Percentiles rank a stretch among this genome's conserved stretches.
These are phyloP conservation scores for Huso huso DNA, from an alignment of 2,797 vertebrate species.

Conservation along the genomic window DNA sequence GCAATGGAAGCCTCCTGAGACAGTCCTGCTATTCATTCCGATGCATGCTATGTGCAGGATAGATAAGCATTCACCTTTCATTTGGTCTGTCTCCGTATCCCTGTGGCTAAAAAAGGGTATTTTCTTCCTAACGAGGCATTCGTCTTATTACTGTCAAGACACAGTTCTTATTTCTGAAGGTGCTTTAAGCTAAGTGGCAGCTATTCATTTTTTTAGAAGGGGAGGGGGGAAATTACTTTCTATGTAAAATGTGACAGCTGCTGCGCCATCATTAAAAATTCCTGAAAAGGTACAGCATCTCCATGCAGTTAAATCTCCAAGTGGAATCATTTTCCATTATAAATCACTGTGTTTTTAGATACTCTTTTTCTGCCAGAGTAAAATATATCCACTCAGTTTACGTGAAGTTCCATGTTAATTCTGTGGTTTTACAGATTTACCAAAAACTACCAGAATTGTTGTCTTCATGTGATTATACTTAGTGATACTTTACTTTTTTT, in stretches of 20 bases:
- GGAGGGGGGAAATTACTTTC: not conserved
- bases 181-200: not conserved
- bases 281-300: not conserved
- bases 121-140: not conserved
- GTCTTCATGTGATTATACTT: no score
- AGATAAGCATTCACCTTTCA: not conserved
- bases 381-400: no score
- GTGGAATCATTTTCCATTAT: not conserved
- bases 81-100: not conserved
- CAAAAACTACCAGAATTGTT: no score
- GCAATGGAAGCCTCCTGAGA: not conserved
- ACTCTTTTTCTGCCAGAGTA: no score
- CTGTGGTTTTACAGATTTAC: no score
- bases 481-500: no score
- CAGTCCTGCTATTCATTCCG: not conserved
- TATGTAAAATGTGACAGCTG: not conserved
- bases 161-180: not conserved
- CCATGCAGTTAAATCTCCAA: not conserved
- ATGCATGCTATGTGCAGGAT: not conserved
- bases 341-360: not conserved
- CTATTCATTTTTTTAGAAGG: not conserved
- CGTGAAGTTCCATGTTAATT: no score
- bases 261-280: not conserved
- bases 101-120: conserved; percentile 1
- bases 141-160: not conserved